Evolutionary conservation across 2,888 invertebrate genomes (phyloP).

Genomic region (Selenia dentaria): DNA sequence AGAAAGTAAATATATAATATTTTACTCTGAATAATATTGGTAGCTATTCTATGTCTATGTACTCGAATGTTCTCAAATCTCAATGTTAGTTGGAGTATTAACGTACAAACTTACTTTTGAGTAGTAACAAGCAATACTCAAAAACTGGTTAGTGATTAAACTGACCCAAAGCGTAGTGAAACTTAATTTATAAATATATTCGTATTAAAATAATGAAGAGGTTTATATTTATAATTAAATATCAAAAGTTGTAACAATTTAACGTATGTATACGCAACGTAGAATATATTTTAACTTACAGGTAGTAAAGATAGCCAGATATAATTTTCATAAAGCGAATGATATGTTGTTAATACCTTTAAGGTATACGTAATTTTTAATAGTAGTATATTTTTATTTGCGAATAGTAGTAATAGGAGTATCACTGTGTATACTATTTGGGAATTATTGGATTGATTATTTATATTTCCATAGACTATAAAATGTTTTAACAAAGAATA

Average conservation of each 20-base stretch:
- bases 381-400: constrained; percentile 36
- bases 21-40: no score
- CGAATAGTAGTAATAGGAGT: constrained; percentile 56
- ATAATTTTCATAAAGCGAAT: constrained; percentile 80
- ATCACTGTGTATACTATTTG: constrained; percentile 57
- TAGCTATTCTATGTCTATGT: no score
- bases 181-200: constrained; percentile 34
- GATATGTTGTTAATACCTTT: constrained; percentile 80
- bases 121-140: no score
- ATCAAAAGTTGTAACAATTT: constrained; percentile 31
- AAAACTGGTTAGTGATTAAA: no score
- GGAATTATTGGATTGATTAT: constrained; percentile 51
- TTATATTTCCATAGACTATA: constrained; percentile 34
- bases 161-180: constrained; percentile 27
- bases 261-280: constrained; percentile 48
- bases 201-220: constrained; percentile 34
- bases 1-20: not conserved
- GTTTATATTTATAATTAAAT: constrained; percentile 28
- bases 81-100: no score
- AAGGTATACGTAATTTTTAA: constrained; percentile 46
- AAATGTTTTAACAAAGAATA: constrained; percentile 32
- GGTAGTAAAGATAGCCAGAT: constrained; percentile 56
- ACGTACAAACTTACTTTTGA: no score
- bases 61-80: no score
- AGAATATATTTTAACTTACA: constrained; percentile 57